Evolutionary conservation across 2,113 vertebrate species (phyloP).

Genomic region (Colossoma macropomum): DNA sequence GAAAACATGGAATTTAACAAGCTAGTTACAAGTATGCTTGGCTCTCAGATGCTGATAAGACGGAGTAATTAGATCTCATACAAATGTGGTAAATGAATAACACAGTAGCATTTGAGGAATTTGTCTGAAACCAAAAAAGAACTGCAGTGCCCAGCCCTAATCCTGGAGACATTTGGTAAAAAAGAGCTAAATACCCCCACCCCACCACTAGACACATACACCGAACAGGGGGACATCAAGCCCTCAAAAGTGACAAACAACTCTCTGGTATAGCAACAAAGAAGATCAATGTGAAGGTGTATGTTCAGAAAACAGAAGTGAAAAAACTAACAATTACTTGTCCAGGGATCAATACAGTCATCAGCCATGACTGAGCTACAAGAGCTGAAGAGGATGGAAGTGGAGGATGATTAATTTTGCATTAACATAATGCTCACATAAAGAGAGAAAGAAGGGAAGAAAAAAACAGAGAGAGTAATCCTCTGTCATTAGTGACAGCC

Average conservation of each 20-base stretch:
- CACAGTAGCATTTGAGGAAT: no score
- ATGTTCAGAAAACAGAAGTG: not conserved
- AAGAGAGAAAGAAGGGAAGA: constrained; percentile 38
- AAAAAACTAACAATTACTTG: not conserved
- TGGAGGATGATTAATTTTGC: constrained; percentile 3
- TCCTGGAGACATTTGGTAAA: no score
- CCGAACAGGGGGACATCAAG: not conserved
- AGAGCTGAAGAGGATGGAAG: not conserved
- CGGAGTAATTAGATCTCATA: no score
- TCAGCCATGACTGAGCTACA: not conserved
- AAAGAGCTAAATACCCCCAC: no score
- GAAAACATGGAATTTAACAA: no score
- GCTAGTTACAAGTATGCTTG: no score
- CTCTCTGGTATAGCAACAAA: not conserved
- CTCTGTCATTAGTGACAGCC: constrained; percentile 14
- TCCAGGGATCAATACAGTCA: not conserved
- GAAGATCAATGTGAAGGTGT: not conserved
- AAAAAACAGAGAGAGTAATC: constrained; percentile 15
- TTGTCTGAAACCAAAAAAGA: no score
- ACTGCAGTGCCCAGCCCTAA: no score
- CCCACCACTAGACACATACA: not conserved
- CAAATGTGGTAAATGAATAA: no score
- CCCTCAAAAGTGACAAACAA: not conserved
- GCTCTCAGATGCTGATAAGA: no score
- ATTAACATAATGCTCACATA: no score